Conservation (phyloP, 2,113 vertebrate genomes). For the Emydocephalus ijimae region DNA sequence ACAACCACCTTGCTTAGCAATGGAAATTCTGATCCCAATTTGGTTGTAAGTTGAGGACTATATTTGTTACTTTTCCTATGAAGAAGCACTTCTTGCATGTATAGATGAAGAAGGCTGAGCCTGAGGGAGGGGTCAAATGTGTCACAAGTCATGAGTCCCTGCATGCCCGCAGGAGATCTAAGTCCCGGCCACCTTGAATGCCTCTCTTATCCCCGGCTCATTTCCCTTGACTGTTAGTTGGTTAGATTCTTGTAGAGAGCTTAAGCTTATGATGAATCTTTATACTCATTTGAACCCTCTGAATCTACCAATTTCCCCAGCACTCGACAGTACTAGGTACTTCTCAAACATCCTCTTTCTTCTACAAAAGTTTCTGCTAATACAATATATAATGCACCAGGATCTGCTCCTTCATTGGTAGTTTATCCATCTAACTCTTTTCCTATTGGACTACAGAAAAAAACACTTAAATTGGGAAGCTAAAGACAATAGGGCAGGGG, state of each 20-base stretch:
- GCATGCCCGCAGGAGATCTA: too few relatives aligned
- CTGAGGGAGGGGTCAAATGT: too few relatives aligned
- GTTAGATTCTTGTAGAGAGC: too few relatives aligned
- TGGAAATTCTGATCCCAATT: too few relatives aligned
- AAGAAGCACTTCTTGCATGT: background rate
- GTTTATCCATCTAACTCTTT: background rate
- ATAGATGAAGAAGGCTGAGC: background rate
- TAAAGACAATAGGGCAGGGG: background rate
- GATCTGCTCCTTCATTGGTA: slow-evolving; percentile 25
- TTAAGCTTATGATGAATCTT: too few relatives aligned
- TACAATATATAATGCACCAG: slow-evolving; percentile 14
- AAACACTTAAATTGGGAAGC: background rate
- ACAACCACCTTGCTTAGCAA: too few relatives aligned
- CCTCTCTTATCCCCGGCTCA: too few relatives aligned
- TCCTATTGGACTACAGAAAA: background rate
- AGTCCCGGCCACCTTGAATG: too few relatives aligned
- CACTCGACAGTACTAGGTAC: background rate
- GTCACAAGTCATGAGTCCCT: too few relatives aligned
- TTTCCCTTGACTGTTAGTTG: too few relatives aligned
- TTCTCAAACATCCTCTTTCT: background rate
- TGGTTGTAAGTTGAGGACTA: background rate
- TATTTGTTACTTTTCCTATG: background rate
- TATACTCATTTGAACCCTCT: too few relatives aligned
- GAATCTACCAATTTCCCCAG: too few relatives aligned
- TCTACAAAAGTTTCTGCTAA: background rate